Evolutionary conservation across 2,888 invertebrate genomes (phyloP).

Genomic region (Crossocerus cetratus): DNA sequence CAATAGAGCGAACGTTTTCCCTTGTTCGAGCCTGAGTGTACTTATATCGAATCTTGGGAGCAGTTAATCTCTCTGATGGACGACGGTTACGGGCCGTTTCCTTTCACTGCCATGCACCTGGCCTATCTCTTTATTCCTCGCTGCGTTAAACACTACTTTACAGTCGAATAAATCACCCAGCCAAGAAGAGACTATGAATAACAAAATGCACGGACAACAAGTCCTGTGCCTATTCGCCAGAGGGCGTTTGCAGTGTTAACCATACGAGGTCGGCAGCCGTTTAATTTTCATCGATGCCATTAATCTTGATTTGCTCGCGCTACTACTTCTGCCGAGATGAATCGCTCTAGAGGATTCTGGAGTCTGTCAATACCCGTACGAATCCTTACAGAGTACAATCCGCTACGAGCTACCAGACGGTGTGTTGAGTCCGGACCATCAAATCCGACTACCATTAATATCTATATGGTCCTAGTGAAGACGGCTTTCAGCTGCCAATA

Average conservation of each 20-base stretch:
- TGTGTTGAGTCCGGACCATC: constrained; percentile 27
- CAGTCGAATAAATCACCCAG: too few relatives aligned
- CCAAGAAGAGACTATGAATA: too few relatives aligned
- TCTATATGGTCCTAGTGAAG: constrained; percentile 19
- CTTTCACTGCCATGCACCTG: not conserved
- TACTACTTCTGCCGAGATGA: not conserved
- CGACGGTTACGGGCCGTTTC: constrained; percentile 1
- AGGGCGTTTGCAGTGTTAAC: too few relatives aligned
- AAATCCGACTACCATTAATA: constrained; percentile 11
- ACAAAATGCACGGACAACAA: too few relatives aligned
- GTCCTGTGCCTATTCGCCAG: too few relatives aligned
- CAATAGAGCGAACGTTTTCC: constrained; percentile 27
- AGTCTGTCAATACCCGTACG: constrained; percentile 31
- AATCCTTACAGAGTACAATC: constrained; percentile 23
- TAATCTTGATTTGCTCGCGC: too few relatives aligned
- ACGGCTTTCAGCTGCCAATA: constrained; percentile 19
- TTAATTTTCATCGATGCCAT: too few relatives aligned
- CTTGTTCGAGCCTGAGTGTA: not conserved
- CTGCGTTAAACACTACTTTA: too few relatives aligned
- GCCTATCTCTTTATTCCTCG: too few relatives aligned
- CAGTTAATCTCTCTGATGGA: constrained; percentile 42
- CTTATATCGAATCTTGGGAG: constrained; percentile 17
- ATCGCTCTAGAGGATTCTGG: not conserved
- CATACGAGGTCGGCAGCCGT: too few relatives aligned
- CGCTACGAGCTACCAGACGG: constrained; percentile 4